Percentiles rank a stretch among this genome's conserved stretches.
Evolutionary conservation across 1,140 invertebrate genomes (phyloP).

Genomic region (Brachionus rubens): DNA sequence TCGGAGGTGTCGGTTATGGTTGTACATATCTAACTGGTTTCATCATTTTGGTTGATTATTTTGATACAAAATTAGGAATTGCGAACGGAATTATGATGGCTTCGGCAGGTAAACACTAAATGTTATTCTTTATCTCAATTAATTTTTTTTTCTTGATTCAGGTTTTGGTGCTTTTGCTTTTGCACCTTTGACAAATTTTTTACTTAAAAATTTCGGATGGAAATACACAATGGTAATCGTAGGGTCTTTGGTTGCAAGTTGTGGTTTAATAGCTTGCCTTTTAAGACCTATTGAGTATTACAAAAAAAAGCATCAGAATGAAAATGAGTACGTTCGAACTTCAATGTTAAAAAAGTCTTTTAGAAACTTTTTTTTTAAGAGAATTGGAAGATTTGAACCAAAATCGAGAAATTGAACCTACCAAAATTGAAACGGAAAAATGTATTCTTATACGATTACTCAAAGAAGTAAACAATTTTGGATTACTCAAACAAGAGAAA

Average conservation of each 20-base stretch:
- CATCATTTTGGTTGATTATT: conserved; percentile 84
- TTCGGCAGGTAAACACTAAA: conserved; percentile 55
- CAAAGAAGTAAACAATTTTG: conserved; percentile 77
- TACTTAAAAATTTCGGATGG: conserved; percentile 55
- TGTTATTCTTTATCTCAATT: not conserved
- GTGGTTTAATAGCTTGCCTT: not conserved
- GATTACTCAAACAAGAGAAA: conserved; percentile 72
- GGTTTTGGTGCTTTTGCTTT: conserved; percentile 58
- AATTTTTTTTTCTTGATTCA: conserved; percentile 49
- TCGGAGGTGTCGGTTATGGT: conserved; percentile 68
- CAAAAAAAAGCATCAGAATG: not conserved
- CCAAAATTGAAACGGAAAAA: not conserved
- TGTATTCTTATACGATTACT: conserved; percentile 60
- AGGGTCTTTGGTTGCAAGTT: not conserved
- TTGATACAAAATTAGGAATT: conserved; percentile 81
- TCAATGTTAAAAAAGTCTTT: not conserved
- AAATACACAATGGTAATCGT: conserved; percentile 47
- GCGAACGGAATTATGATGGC: conserved; percentile 78
- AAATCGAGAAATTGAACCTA: not conserved
- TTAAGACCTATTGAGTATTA: conserved; percentile 19
- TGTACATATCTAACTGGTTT: conserved; percentile 64
- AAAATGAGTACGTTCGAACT: not conserved
- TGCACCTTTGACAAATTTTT: conserved; percentile 51
- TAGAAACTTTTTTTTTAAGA: not conserved
- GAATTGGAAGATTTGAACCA: not conserved